Evolutionary conservation across 2,113 vertebrate genomes (phyloP).

Genomic region (Rhinogobius similis): DNA sequence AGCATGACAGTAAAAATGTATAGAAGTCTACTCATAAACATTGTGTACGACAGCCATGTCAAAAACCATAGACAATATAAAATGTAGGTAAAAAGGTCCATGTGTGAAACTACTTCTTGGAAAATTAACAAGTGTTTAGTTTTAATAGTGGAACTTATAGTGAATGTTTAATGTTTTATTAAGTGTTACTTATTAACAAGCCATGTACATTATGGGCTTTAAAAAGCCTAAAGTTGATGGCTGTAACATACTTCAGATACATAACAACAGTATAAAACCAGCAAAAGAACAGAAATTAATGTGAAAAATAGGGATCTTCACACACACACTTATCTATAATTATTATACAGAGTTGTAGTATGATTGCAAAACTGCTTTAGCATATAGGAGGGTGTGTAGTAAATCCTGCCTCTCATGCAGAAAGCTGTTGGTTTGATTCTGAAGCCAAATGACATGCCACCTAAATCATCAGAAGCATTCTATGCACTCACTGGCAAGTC

Average conservation of each 20-base stretch:
- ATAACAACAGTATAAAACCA: no score
- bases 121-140: constrained; percentile 3
- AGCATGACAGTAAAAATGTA: constrained; percentile 41
- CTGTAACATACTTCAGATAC: background rate
- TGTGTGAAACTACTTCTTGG: constrained; percentile 5
- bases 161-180: background rate
- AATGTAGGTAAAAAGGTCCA: constrained; percentile 18
- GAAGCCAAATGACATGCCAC: background rate
- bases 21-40: constrained; percentile 38
- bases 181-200: background rate
- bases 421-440: background rate
- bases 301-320: background rate
- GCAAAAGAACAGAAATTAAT: no score
- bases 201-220: background rate
- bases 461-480: no score
- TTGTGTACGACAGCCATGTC: constrained; percentile 5
- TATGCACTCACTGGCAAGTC: background rate
- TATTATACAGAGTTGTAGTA: background rate
- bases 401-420: background rate
- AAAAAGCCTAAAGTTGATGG: background rate
- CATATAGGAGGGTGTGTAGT: background rate
- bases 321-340: background rate
- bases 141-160: background rate
- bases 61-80: constrained; percentile 20
- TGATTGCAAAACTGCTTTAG: background rate